Percentiles rank a stretch among this genome's conserved stretches.
Evolutionary conservation across 2,113 vertebrate species (phyloP).

Genomic region (Antigone vipio): DNA sequence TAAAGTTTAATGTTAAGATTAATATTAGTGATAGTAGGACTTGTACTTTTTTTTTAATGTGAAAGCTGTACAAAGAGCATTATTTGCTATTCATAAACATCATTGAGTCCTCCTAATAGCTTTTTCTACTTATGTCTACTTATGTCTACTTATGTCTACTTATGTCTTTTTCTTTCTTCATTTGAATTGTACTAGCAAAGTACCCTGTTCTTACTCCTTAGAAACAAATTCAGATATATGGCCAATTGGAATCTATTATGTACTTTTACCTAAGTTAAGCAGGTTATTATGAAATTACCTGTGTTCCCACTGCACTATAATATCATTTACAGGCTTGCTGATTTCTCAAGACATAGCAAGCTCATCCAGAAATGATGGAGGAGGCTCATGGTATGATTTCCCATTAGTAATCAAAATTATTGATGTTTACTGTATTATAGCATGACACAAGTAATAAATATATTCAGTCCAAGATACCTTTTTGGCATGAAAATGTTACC

Average conservation of each 20-base stretch:
- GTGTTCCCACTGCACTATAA: neutral
- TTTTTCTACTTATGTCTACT: neutral
- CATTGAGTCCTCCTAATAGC: neutral
- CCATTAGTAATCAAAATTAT: constrained; percentile 25
- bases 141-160: neutral
- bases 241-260: neutral
- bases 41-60: neutral
- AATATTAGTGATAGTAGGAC: neutral
- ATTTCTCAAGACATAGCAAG: neutral
- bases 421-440: neutral
- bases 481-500: neutral
- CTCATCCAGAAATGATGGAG: constrained; percentile 15
- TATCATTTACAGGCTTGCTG: neutral
- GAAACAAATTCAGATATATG: neutral
- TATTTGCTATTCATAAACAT: neutral
- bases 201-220: neutral
- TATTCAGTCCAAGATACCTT: neutral
- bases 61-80: neutral
- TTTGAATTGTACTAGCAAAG: neutral
- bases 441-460: neutral
- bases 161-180: neutral
- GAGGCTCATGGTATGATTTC: neutral
- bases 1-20: neutral
- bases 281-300: constrained; percentile 35
- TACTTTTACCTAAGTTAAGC: neutral